Evolutionary conservation across 2,888 invertebrate species (phyloP).

Genomic region (Omphaloscelis lunosa): DNA sequence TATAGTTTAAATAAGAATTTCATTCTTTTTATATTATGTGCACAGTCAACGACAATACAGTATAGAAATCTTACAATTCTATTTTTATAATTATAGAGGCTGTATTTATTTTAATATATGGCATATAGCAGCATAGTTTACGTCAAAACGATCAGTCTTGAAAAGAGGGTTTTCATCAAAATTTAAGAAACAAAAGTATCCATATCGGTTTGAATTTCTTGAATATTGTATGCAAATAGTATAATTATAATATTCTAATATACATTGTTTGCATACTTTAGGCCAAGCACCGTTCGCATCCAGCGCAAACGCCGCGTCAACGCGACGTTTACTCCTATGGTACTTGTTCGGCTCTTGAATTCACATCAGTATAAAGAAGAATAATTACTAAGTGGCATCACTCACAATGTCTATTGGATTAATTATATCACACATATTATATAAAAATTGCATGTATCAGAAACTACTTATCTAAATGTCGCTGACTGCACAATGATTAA

Average conservation of each 20-base stretch:
- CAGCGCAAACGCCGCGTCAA: slow-evolving; percentile 1
- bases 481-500: slow-evolving; percentile 37
- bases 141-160: background rate
- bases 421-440: background rate
- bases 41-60: slow-evolving; percentile 35
- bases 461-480: slow-evolving; percentile 26
- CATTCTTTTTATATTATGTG: slow-evolving; percentile 18
- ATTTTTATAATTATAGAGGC: slow-evolving; percentile 5
- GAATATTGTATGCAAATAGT: background rate
- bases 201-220: background rate
- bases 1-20: slow-evolving; percentile 34
- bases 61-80: slow-evolving; percentile 13
- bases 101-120: background rate
- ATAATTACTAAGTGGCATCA: slow-evolving; percentile 1
- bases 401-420: slow-evolving; percentile 8
- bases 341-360: background rate
- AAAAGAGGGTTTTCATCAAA: no score
- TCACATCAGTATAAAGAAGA: background rate
- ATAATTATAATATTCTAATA: background rate
- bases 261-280: background rate
- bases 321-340: background rate
- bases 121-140: background rate
- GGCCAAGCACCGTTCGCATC: background rate
- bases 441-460: background rate
- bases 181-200: background rate